A percentile compares a stretch with the other conserved stretches of the same genome.
Conservation (phyloP, 2,888 invertebrate genomes). For the Melanostoma mellinum region DNA sequence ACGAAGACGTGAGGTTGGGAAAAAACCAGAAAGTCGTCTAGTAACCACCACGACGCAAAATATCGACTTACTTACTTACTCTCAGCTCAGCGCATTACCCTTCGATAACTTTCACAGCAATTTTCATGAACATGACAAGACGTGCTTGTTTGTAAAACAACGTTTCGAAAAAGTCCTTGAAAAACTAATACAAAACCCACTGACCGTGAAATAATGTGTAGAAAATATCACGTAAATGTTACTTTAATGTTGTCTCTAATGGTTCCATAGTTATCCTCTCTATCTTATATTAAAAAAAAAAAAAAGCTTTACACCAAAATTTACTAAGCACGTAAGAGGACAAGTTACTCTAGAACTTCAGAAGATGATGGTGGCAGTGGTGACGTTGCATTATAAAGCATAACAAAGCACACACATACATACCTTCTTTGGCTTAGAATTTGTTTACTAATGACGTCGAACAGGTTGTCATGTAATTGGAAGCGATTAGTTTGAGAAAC, state of each 20-base stretch:
- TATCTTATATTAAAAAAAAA: no score
- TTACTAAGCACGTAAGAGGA: slow-evolving; percentile 10
- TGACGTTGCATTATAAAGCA: not conserved
- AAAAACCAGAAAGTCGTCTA: no score
- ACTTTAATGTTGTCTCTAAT: no score
- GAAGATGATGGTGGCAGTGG: no score
- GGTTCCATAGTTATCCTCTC: no score
- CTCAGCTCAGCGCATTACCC: no score
- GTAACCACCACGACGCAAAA: no score
- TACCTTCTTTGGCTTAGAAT: slow-evolving; percentile 11
- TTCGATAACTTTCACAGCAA: no score
- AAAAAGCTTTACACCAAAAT: no score
- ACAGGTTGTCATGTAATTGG: slow-evolving; percentile 40
- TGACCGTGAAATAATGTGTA: slow-evolving; percentile 20
- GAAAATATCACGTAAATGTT: not conserved
- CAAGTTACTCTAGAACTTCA: not conserved
- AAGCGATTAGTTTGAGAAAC: slow-evolving; percentile 38
- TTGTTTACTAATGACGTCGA: slow-evolving; percentile 32
- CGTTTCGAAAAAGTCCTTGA: not conserved
- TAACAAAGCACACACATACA: slow-evolving; percentile 2
- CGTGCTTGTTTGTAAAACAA: slow-evolving; percentile 3
- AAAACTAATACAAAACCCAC: slow-evolving; percentile 9
- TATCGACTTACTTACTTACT: no score
- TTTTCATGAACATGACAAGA: not conserved
- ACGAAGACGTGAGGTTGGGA: no score